Conservation (phyloP, 1,140 invertebrate species). For the Achroia grisella region DNA sequence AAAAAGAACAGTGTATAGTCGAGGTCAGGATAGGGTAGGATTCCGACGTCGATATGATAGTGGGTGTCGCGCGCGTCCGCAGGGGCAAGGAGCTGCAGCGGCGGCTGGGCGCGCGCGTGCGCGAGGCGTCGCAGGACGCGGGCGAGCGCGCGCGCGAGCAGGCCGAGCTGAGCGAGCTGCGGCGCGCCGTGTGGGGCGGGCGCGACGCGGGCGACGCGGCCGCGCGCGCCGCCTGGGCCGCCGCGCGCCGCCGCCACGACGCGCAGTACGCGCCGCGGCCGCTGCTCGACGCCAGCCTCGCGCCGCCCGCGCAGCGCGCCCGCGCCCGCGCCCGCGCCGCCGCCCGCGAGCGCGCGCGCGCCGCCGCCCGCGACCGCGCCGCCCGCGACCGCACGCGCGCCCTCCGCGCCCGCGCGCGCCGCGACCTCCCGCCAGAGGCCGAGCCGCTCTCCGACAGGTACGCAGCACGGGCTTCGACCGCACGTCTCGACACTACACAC, state of each 20-base stretch:
- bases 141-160: slow-evolving; percentile 92
- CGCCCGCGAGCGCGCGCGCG: slow-evolving; percentile 68
- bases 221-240: slow-evolving; percentile 15
- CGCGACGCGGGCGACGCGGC: slow-evolving; percentile 73
- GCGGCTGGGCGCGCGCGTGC: slow-evolving; percentile 90
- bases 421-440: slow-evolving; percentile 77
- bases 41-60: no score
- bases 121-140: slow-evolving; percentile 93
- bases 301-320: slow-evolving; percentile 72
- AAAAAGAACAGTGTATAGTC: no score
- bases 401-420: slow-evolving; percentile 66
- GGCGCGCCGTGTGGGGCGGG: slow-evolving; percentile 86
- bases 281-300: slow-evolving; percentile 79
- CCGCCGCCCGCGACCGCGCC: slow-evolving; percentile 39
- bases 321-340: slow-evolving; percentile 73
- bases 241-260: slow-evolving; percentile 83
- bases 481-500: no score
- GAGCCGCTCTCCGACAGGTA: slow-evolving; percentile 77
- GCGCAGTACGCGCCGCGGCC: slow-evolving; percentile 89
- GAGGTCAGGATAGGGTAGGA: no score
- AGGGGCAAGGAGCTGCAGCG: slow-evolving; percentile 91
- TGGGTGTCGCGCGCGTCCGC: slow-evolving; percentile 77
- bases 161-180: slow-evolving; percentile 93
- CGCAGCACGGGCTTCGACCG: slow-evolving; percentile 11
- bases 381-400: slow-evolving; percentile 56